Base-by-base conservation (phyloP, 2,888 invertebrate genomes). In the Ephialtes manifestator region DNA sequence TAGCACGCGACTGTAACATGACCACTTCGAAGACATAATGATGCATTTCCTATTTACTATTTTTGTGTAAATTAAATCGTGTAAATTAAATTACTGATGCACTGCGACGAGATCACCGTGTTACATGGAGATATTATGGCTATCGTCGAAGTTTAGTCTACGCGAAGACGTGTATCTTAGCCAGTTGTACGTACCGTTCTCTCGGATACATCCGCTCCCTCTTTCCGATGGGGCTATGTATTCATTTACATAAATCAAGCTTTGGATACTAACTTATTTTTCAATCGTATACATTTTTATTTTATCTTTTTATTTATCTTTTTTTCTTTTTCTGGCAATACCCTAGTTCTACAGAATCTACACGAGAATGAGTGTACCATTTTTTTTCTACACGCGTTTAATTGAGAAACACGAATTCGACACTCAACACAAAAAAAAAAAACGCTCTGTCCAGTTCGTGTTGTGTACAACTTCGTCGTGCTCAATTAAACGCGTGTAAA, bases 21-120 rank as follows among this genome's bases (percentile, higher is more conserved):
- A 89, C 88, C 87, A 92, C 86, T 90, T 90, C 84, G 88, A 90
- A 88, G 89, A 91, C 86, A 89, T 20, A 15, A 82, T 90, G 89
- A 89, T 89, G 91, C 91, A 93, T 93, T 88, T 92, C 89, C 89
- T 90, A 91, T 88, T 91, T 89, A 88, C 90, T 91, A 92, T 92
- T 93, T 92, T 92, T 91, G 88, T 92, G 92, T 92, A 92, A 92
- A 92, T 89, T 91, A 82, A 86, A 85, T 83, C 87, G 88, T 88
- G n/a, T n/a, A n/a, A n/a, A n/a, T n/a, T n/a, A 87, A 81, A 87
- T 87, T 88, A 86, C 75, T 85, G 60, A 76, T 79, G 85, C 84
- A 87, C 87, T 83, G 65, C 81, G 81, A 75, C 71, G 72, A 84
- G 53, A 81, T 78, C 83, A 77, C 46, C 71, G 70, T 76, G 71